A percentile compares a stretch with the other conserved stretches of the same genome.
These are phyloP conservation scores for Pyrocephalus nanus DNA, from an alignment of 2,797 vertebrate species.

Conservation along the genomic window DNA sequence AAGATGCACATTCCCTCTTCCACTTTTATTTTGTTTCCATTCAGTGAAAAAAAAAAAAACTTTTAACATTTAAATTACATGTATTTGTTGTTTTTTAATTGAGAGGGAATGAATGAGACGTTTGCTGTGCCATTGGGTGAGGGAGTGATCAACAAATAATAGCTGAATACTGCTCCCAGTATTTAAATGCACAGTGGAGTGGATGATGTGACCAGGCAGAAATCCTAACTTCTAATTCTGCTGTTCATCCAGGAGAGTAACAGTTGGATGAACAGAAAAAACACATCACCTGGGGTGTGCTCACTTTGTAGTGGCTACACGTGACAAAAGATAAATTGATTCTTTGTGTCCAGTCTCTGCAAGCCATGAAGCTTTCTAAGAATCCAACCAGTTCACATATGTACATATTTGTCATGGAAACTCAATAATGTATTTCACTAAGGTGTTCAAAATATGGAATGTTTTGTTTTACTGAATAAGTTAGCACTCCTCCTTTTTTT, in stretches of 20 bases:
- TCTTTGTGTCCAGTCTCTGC: background rate
- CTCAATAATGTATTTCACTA: background rate
- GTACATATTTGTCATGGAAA: background rate
- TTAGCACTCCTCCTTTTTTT: background rate
- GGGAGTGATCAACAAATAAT: background rate
- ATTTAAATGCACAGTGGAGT: background rate
- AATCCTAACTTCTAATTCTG: background rate
- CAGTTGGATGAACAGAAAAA: background rate
- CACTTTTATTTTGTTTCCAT: background rate
- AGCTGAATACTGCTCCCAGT: background rate
- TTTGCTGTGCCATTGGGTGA: background rate
- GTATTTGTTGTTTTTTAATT: background rate
- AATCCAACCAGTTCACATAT: background rate
- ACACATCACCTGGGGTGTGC: background rate
- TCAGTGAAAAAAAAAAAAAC: background rate
- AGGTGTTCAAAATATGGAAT: background rate
- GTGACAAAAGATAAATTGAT: background rate
- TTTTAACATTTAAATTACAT: background rate
- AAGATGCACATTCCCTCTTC: background rate
- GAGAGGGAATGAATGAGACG: background rate
- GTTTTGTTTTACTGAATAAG: background rate
- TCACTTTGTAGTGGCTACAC: background rate
- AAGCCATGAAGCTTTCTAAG: background rate
- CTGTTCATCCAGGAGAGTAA: background rate
- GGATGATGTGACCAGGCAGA: background rate